A percentile compares a stretch with the other conserved stretches of the same genome.
Conservation (phyloP, 2,888 invertebrate genomes). For the Cosmopolites sordidus region DNA sequence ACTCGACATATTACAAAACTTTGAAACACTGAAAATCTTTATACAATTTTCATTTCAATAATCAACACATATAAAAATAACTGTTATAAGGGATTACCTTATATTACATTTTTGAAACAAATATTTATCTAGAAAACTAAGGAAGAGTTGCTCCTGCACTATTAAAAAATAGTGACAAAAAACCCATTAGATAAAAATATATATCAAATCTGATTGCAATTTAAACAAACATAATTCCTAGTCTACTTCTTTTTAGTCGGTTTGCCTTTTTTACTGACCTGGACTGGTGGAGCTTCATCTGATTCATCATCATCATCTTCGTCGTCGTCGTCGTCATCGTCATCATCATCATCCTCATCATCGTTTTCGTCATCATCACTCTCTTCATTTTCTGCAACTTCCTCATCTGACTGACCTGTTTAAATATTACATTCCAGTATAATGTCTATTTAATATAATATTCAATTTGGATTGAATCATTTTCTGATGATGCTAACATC, state of each 20-base stretch:
- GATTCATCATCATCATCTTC: constrained; percentile 28
- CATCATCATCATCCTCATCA: constrained; percentile 23
- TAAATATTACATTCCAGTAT: too few relatives aligned
- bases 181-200: too few relatives aligned
- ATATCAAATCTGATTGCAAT: not conserved
- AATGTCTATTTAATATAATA: too few relatives aligned
- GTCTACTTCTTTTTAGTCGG: constrained; percentile 30
- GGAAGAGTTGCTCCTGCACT: too few relatives aligned
- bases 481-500: too few relatives aligned
- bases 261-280: constrained; percentile 30
- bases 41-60: not conserved
- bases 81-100: too few relatives aligned
- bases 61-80: too few relatives aligned
- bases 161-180: too few relatives aligned
- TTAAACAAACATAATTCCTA: not conserved
- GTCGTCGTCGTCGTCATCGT: constrained; percentile 27
- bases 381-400: not conserved
- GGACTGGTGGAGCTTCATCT: constrained; percentile 23
- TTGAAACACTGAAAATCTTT: not conserved
- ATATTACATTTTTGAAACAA: too few relatives aligned
- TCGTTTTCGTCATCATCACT: constrained; percentile 11
- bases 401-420: too few relatives aligned
- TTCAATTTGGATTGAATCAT: too few relatives aligned
- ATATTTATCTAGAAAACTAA: too few relatives aligned
- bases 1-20: not conserved